Evolutionary conservation across 1,140 invertebrate species (phyloP).

Genomic region (Ganaspis sp.): DNA sequence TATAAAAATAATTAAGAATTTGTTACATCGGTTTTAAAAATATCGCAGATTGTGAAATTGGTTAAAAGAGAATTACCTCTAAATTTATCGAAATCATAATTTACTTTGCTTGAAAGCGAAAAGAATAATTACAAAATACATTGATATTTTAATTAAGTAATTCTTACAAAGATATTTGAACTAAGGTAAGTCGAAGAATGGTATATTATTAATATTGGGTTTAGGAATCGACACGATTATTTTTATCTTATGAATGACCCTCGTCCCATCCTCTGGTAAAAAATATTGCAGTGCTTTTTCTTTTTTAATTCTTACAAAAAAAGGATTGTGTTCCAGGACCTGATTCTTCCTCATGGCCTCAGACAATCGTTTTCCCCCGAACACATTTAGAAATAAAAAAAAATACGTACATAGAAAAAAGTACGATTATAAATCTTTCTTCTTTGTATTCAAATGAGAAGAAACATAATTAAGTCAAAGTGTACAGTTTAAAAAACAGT

Average conservation of each 20-base stretch:
- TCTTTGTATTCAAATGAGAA: constrained; percentile 6
- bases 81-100: constrained; percentile 53
- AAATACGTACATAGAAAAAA: background rate
- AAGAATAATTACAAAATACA: constrained; percentile 63
- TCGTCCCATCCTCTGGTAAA: constrained; percentile 75
- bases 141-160: constrained; percentile 58
- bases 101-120: constrained; percentile 58
- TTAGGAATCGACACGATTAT: constrained; percentile 62
- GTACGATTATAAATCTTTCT: background rate
- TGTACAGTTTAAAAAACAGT: constrained; percentile 31
- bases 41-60: constrained; percentile 58
- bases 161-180: constrained; percentile 61
- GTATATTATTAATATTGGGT: constrained; percentile 63
- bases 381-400: background rate
- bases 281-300: constrained; percentile 72
- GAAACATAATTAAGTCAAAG: no score
- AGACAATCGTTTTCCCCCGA: background rate
- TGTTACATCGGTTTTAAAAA: constrained; percentile 54
- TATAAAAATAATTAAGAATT: no score
- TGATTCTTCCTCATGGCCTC: background rate
- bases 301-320: constrained; percentile 63
- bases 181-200: constrained; percentile 58
- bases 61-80: constrained; percentile 46
- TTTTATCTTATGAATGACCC: constrained; percentile 66
- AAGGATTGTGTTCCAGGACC: constrained; percentile 50